Conservation (phyloP, 2,113 vertebrate genomes). For the Galeopterus variegatus region DNA sequence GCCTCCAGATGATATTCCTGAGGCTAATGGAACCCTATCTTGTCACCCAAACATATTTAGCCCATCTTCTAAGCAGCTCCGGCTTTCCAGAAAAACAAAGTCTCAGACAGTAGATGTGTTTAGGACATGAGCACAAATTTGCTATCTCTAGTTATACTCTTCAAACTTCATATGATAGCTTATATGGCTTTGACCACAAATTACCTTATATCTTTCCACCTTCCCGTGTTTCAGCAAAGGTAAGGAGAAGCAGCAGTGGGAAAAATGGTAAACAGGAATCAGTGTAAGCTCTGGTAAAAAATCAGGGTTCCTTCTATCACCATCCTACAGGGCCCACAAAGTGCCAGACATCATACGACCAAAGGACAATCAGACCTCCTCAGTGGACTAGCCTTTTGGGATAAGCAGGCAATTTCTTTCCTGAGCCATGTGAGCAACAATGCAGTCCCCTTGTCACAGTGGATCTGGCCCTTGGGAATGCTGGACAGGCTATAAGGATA, state of each 20-base stretch:
- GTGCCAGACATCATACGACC: not conserved
- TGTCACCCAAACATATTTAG: not conserved
- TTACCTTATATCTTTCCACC: conserved; percentile 28
- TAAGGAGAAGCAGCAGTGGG: not conserved
- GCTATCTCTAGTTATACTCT: conserved; percentile 19
- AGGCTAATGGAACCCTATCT: not conserved
- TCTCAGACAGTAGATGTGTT: conserved; percentile 27
- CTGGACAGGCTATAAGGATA: not conserved
- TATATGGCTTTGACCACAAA: conserved; percentile 14
- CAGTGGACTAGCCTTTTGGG: not conserved
- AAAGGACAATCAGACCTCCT: conserved; percentile 14
- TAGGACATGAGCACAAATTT: conserved; percentile 1
- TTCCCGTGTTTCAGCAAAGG: conserved; percentile 48
- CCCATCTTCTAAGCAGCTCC: conserved; percentile 26
- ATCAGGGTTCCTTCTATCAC: not conserved
- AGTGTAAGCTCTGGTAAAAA: not conserved
- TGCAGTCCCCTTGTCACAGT: not conserved
- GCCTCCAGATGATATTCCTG: not conserved
- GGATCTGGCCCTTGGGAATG: conserved; percentile 28
- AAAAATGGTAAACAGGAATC: not conserved
- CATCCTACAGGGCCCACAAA: not conserved
- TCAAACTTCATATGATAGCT: not conserved
- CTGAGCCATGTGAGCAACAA: not conserved
- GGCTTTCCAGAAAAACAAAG: conserved; percentile 63
- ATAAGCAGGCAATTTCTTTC: not conserved